phyloP scores from a whole-genome alignment of 92 coral and sea anemone species.

The Anthopleura xanthogrammica region DNA sequence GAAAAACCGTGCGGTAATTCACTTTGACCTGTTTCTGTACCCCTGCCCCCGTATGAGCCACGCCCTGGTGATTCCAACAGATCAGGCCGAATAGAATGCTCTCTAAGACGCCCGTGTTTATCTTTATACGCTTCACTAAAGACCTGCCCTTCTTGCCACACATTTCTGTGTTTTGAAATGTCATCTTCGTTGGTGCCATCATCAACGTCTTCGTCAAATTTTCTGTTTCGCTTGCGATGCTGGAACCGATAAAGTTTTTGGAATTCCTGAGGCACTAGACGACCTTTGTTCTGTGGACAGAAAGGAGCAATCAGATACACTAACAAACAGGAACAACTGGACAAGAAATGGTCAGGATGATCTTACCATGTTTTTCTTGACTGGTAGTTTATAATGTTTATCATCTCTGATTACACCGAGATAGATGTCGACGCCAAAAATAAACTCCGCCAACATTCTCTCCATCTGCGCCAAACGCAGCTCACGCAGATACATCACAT shows the following conservation, averaged over 20 bases:
- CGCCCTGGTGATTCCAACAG: neutral
- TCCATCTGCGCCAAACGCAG: constrained; percentile 96
- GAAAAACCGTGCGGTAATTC: neutral
- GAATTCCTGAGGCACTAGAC: constrained; percentile 66
- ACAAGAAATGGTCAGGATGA: neutral
- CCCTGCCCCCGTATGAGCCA: constrained; percentile 7
- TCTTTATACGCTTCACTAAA: constrained; percentile 62
- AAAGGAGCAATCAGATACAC: neutral
- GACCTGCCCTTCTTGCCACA: constrained; percentile 84
- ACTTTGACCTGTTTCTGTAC: neutral
- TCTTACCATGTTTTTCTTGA: constrained; percentile 12
- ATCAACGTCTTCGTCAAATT: constrained; percentile 66
- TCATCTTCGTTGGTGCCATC: constrained; percentile 42
- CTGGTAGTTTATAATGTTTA: constrained; percentile 33
- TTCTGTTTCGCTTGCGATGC: constrained; percentile 60
- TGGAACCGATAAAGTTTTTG: constrained; percentile 55
- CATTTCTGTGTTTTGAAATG: constrained; percentile 39
- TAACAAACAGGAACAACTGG: neutral
- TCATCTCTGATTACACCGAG: constrained; percentile 71
- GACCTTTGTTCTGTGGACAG: constrained; percentile 38
- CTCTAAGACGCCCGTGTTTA: constrained; percentile 64
- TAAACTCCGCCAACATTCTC: constrained; percentile 87
- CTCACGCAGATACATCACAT: constrained; percentile 95
- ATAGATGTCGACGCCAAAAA: constrained; percentile 86
- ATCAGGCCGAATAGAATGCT: constrained; percentile 35